Conservation (phyloP, 2,888 invertebrate species). For the Panzeria rudis region DNA sequence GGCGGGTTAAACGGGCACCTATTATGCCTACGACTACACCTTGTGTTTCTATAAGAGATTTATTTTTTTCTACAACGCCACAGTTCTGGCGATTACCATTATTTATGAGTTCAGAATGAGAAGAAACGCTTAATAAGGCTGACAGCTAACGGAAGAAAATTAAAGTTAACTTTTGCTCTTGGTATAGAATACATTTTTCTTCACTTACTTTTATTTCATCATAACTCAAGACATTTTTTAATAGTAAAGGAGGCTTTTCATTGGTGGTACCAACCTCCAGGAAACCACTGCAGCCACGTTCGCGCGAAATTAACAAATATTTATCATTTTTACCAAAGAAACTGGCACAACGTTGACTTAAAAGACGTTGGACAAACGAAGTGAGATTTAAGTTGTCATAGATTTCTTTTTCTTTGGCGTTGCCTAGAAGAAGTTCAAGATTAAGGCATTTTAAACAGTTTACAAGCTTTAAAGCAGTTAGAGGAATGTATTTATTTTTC, state of each 20-base stretch:
- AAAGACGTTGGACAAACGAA: conserved; percentile 85
- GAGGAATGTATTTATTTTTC: neutral
- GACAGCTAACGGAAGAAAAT: conserved; percentile 79
- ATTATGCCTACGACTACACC: conserved; percentile 85
- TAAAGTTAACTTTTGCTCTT: neutral
- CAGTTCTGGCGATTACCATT: conserved; percentile 85
- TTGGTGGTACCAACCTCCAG: conserved; percentile 84
- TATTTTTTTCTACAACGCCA: conserved; percentile 82
- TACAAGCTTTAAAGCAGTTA: neutral
- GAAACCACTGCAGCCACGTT: conserved; percentile 84
- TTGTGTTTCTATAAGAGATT: conserved; percentile 83
- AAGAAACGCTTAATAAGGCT: conserved; percentile 85
- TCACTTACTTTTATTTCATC: conserved; percentile 85
- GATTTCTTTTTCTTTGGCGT: conserved; percentile 80
- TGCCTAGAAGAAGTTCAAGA: conserved; percentile 74
- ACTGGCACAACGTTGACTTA: conserved; percentile 85
- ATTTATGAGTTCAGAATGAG: conserved; percentile 86
- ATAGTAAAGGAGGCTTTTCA: conserved; percentile 84
- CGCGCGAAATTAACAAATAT: conserved; percentile 83
- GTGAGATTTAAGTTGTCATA: conserved; percentile 84
- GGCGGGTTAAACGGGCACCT: conserved; percentile 84
- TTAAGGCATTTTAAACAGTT: neutral
- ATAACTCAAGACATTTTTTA: conserved; percentile 85
- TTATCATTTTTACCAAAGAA: conserved; percentile 84
- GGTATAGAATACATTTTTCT: neutral